Conservation (phyloP, 2,113 vertebrate genomes). For the Spermophilus dauricus region DNA sequence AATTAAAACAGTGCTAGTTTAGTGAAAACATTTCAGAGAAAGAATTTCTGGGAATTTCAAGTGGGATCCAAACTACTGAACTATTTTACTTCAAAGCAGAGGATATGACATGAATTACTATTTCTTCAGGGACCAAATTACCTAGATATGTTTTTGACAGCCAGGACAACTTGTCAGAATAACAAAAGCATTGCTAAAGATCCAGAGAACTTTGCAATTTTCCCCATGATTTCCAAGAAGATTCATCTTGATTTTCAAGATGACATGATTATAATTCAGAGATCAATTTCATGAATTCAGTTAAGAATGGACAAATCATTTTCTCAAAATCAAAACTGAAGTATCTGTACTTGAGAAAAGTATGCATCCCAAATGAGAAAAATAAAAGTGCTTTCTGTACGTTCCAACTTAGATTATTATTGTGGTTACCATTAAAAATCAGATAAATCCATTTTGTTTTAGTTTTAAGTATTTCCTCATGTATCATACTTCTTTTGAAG, state of each 20-base stretch:
- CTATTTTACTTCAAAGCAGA: background rate
- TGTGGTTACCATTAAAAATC: conserved; percentile 2
- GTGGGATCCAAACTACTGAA: background rate
- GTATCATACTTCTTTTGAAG: background rate
- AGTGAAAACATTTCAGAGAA: conserved; percentile 32
- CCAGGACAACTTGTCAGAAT: conserved; percentile 47
- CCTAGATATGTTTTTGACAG: conserved; percentile 71
- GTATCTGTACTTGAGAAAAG: background rate
- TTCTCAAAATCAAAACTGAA: conserved; percentile 52
- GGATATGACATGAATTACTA: conserved; percentile 40
- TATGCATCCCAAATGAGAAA: conserved; percentile 1
- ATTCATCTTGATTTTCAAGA: conserved; percentile 23
- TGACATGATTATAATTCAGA: conserved; percentile 1
- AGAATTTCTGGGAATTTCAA: conserved; percentile 21
- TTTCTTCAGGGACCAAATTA: conserved; percentile 69
- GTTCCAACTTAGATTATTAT: conserved; percentile 23
- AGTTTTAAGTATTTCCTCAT: background rate
- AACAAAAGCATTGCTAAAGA: conserved; percentile 54
- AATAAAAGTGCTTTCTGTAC: background rate
- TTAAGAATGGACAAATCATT: conserved; percentile 49
- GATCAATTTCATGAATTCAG: conserved; percentile 26
- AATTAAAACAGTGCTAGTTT: conserved; percentile 47
- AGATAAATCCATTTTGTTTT: background rate
- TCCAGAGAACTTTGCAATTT: conserved; percentile 52
- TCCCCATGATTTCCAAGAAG: conserved; percentile 62